phyloP scores from a whole-genome alignment of 2,113 vertebrate species.

The Galbula dea region DNA sequence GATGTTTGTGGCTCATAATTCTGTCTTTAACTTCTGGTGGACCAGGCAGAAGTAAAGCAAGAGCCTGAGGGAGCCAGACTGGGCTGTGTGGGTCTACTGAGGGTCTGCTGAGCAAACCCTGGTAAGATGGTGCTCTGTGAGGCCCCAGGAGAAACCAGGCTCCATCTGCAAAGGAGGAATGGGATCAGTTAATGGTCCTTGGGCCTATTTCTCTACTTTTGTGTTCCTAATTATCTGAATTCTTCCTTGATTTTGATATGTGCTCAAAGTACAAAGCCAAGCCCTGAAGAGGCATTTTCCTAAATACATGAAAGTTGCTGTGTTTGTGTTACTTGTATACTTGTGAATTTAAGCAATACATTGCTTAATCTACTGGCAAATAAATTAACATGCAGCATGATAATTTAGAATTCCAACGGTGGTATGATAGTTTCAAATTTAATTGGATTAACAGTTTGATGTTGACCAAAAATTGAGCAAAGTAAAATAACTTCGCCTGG shows the following conservation, averaged over 20 bases:
- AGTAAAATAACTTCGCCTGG: background rate
- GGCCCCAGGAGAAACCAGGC: background rate
- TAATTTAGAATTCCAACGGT: background rate
- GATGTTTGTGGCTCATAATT: background rate
- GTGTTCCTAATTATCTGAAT: background rate
- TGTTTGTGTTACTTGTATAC: background rate
- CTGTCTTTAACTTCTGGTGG: too few relatives aligned
- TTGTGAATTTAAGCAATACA: background rate
- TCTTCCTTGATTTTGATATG: background rate
- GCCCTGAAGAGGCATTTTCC: too few relatives aligned
- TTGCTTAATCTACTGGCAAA: background rate
- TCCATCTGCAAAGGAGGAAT: background rate
- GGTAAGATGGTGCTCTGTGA: background rate
- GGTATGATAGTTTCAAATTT: background rate
- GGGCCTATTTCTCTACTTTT: background rate
- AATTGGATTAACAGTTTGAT: background rate
- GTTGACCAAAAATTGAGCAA: background rate
- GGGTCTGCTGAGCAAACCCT: fast-evolving
- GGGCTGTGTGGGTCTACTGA: background rate
- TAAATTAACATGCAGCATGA: fast-evolving
- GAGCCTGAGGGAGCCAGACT: background rate
- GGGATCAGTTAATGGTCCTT: too few relatives aligned
- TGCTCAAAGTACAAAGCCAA: background rate
- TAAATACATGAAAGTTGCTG: too few relatives aligned
- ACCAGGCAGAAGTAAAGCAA: background rate